Conservation (phyloP, 1,140 invertebrate genomes). For the Dendrolimus punctatus region DNA sequence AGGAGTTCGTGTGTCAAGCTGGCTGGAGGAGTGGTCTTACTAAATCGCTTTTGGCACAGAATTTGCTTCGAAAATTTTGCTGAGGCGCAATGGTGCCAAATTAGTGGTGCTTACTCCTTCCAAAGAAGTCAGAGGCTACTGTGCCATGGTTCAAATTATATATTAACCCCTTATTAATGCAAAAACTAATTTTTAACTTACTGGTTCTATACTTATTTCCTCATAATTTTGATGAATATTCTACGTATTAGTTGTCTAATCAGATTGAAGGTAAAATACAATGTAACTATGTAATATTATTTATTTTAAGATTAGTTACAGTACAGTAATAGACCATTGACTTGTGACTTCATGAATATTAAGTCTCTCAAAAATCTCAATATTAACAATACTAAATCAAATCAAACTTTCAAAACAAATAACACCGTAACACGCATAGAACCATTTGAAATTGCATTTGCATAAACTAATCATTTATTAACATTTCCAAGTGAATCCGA, state of each 20-base stretch:
- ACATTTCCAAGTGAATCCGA: constrained; percentile 14
- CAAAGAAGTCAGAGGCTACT: constrained; percentile 19
- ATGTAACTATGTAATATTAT: too few species aligned
- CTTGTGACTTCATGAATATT: too few species aligned
- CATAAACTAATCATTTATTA: constrained; percentile 16
- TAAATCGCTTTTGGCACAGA: constrained; percentile 36
- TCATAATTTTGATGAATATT: neutral
- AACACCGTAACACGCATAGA: constrained; percentile 1
- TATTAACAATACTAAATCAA: neutral
- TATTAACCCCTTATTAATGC: neutral
- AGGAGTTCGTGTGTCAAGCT: constrained; percentile 17
- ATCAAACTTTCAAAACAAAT: neutral
- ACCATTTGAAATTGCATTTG: constrained; percentile 7
- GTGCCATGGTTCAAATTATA: constrained; percentile 24
- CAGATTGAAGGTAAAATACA: too few species aligned
- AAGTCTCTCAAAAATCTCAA: neutral
- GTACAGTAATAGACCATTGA: too few species aligned
- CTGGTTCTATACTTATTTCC: neutral
- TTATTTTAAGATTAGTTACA: too few species aligned
- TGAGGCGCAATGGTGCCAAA: constrained; percentile 27
- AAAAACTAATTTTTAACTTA: constrained; percentile 1
- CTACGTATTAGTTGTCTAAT: neutral
- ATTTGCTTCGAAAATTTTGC: constrained; percentile 22
- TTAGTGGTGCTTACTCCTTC: constrained; percentile 29
- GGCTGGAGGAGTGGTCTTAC: constrained; percentile 24